Base-by-base conservation (phyloP, 2,113 vertebrate genomes). In the Hemicordylus capensis region DNA sequence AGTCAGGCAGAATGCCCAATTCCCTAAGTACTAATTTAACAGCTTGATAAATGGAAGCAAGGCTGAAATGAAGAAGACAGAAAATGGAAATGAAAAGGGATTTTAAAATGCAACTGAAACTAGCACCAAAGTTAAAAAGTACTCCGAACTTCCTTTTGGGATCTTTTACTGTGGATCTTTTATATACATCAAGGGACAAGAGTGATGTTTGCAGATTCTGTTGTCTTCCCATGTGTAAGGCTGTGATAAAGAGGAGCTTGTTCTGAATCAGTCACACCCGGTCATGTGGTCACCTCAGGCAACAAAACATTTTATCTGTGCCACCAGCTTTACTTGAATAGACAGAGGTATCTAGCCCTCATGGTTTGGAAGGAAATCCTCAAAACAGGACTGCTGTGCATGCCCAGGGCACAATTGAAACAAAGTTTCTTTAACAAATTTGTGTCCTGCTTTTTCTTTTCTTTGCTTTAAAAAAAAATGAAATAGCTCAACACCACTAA, bases 1-100 rank as follows among this genome's bases (percentile, higher is more conserved):
- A 83, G 76, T 89, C 84, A 90, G 88, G 51, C 86, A 90, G 64
- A 89, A 78, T 86, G 61, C 83, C 85, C 76, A 86, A 1, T 86
- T 94, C 89, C 86, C 84, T 34, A 88, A 88, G 87, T 88, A 89
- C 78, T 88, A 90, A 91, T 93, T 94, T 89, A 90, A 76, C 64
- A 91, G 61, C 61, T 90, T 90, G 85, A 90, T 73, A 59, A 90
- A 75, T 77, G 83, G 74, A 90, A 48, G 54, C 89, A 48, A 42
- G 87, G 20, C 37, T 88, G 22, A 82, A 11, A 4, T 80, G 48
- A 81, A 88, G 75, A 54, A 88, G 46, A 78, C 76, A 54, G 24
- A 88, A 90, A 83, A 26, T 69, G 72, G 1, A 78, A 22, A 31
- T 87, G 48, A 86, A 70, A 56, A 1, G 26, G 7, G 67, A 90